phyloP scores from a whole-genome alignment of 2,113 vertebrate genomes.

The Lepus europaeus region DNA sequence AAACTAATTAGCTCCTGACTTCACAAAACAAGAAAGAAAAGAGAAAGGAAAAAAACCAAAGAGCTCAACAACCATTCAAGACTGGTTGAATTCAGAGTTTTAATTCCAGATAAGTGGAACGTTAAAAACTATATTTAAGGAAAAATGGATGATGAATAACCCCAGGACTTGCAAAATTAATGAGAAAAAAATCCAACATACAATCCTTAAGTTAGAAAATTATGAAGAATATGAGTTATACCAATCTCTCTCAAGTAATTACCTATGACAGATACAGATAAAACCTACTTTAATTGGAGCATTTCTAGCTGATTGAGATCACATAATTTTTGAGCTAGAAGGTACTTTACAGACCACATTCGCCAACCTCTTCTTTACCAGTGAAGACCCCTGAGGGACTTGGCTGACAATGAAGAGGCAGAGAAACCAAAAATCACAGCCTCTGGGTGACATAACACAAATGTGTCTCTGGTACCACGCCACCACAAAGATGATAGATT shows the following conservation, averaged over 20 bases:
- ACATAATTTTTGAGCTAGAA: slow-evolving; percentile 24
- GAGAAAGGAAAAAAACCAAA: background rate
- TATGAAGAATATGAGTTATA: slow-evolving; percentile 58
- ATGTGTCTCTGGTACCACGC: background rate
- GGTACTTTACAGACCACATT: background rate
- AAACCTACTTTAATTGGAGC: slow-evolving; percentile 59
- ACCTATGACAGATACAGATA: slow-evolving; percentile 17
- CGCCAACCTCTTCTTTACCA: background rate
- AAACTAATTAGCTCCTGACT: background rate
- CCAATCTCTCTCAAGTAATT: slow-evolving; percentile 55
- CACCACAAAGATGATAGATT: background rate
- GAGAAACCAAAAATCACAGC: background rate
- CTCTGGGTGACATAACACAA: background rate
- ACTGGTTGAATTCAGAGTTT: slow-evolving; percentile 47
- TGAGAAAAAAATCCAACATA: background rate
- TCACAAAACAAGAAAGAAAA: background rate
- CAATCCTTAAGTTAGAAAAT: slow-evolving; percentile 52
- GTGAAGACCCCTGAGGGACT: background rate
- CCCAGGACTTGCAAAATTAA: slow-evolving; percentile 53
- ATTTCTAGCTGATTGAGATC: slow-evolving; percentile 38
- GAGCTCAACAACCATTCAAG: slow-evolving; percentile 41
- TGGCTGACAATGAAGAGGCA: background rate
- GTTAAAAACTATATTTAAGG: slow-evolving; percentile 64
- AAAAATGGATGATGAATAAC: slow-evolving; percentile 40
- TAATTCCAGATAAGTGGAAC: background rate